phyloP scores from a whole-genome alignment of 2,888 invertebrate species.

The Pinctada fucata region DNA sequence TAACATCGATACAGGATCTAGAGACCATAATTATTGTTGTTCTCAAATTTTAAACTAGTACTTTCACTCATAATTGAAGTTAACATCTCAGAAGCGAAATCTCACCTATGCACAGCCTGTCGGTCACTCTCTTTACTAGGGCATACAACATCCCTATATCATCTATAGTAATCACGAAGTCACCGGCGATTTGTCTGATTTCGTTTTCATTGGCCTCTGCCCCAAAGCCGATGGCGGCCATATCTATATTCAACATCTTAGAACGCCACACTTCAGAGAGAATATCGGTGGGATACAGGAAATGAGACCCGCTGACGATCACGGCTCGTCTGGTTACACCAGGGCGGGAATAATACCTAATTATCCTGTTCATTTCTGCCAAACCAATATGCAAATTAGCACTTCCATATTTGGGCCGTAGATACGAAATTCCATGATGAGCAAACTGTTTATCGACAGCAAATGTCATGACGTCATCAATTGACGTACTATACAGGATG shows the following conservation, averaged over 20 bases:
- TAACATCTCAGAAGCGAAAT: background rate
- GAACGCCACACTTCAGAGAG: conserved; percentile 24
- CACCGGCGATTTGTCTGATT: conserved; percentile 17
- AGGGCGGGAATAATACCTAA: conserved; percentile 21
- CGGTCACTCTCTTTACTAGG: conserved; percentile 18
- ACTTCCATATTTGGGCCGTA: conserved; percentile 22
- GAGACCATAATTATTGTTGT: no score
- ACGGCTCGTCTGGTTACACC: conserved; percentile 22
- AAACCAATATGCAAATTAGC: conserved; percentile 19
- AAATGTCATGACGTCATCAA: conserved; percentile 36
- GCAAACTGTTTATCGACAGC: conserved; percentile 23
- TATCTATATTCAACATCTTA: conserved; percentile 15
- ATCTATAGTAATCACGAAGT: conserved; percentile 21
- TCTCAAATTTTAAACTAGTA: no score
- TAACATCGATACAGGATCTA: no score
- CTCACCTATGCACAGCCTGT: conserved; percentile 28
- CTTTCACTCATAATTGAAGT: background rate
- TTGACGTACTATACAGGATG: conserved; percentile 27
- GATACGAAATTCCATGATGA: conserved; percentile 20
- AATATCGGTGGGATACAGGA: conserved; percentile 7
- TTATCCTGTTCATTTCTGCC: conserved; percentile 25
- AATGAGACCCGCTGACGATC: conserved; percentile 27
- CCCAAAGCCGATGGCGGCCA: conserved; percentile 29
- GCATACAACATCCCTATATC: conserved; percentile 33
- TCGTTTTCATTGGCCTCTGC: conserved; percentile 10